Evolutionary conservation across 2,113 vertebrate species (phyloP).

Genomic region (Mobula hypostoma): DNA sequence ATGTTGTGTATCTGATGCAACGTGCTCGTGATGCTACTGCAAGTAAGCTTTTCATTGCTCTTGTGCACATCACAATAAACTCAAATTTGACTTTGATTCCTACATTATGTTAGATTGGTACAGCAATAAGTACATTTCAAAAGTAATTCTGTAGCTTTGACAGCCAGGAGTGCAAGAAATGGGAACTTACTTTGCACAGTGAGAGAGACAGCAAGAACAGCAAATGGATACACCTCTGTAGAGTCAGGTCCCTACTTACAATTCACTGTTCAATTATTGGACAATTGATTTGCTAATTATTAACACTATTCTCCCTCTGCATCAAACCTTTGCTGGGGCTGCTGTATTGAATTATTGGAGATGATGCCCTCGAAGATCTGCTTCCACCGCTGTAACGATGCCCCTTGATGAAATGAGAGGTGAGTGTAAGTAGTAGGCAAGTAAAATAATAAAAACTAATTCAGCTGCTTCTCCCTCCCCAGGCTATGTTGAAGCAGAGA

Average conservation of each 20-base stretch:
- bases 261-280: background rate
- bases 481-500: slow-evolving; percentile 51
- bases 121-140: no score
- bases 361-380: slow-evolving; percentile 6
- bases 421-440: slow-evolving; percentile 58
- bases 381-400: slow-evolving; percentile 60
- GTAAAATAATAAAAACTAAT: slow-evolving; percentile 40
- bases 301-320: no score
- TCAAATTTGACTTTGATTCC: no score
- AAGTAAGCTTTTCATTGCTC: no score
- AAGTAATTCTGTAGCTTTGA: no score
- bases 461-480: slow-evolving; percentile 48
- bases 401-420: slow-evolving; percentile 66
- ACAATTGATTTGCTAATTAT: background rate
- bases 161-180: no score
- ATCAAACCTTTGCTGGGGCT: background rate
- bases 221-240: background rate
- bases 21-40: no score
- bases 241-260: background rate
- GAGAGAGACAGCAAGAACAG: background rate
- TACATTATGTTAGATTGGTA: no score
- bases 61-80: no score
- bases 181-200: no score
- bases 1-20: no score
- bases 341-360: background rate